Percentiles rank a stretch among this genome's conserved stretches.
These are phyloP conservation scores for Mantis religiosa DNA, from an alignment of 2,888 invertebrate genomes.

Conservation along the genomic window DNA sequence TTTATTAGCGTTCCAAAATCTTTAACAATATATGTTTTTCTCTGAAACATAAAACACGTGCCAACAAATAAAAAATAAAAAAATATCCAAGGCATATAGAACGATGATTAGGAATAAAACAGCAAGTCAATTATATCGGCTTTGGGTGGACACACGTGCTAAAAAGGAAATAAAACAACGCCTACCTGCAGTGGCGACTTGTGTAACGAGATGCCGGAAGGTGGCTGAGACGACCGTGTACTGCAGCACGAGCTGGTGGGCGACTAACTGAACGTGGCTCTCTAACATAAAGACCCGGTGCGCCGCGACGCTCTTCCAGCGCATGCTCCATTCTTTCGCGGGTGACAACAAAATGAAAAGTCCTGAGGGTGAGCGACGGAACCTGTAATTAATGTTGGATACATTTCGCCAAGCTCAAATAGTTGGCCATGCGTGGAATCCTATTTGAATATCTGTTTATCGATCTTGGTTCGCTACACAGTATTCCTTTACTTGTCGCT, in stretches of 20 bases:
- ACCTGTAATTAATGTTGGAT: neutral
- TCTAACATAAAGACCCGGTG: neutral
- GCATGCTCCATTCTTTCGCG: neutral
- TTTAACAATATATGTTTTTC: no score
- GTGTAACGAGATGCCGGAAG: neutral
- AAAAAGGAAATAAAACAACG: neutral
- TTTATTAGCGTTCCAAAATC: no score
- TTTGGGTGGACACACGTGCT: neutral
- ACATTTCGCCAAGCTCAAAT: neutral
- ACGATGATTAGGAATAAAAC: no score
- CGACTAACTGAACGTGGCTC: neutral
- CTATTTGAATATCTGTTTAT: neutral
- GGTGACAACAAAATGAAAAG: neutral
- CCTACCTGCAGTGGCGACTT: neutral
- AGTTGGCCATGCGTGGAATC: neutral
- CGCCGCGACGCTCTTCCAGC: neutral
- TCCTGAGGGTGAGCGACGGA: neutral
- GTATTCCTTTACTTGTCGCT: neutral
- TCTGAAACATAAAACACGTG: neutral
- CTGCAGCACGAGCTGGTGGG: neutral
- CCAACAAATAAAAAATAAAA: no score
- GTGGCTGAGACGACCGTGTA: neutral
- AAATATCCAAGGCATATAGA: neutral
- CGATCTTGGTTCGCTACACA: neutral
- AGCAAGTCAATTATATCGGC: no score